Evolutionary conservation across 2,113 vertebrate genomes (phyloP), one percentile per base, ranked within the genome.

Genomic region (Pseudonaja textilis): DNA sequence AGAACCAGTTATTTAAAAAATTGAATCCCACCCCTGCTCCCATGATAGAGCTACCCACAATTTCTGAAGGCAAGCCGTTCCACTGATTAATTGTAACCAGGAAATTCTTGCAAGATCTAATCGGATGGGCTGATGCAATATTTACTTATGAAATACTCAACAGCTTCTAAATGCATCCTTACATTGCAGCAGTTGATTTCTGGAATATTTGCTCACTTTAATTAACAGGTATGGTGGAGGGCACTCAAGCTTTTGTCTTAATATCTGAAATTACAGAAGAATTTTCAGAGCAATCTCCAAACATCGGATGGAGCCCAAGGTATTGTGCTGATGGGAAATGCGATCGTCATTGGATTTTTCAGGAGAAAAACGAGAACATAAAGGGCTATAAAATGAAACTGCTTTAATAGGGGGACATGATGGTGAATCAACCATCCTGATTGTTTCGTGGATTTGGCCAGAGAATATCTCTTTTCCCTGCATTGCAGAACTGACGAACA

Each of bases 371-470:
- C 7, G 29, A 59, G 87, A 90, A 94, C 26, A 59, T 52, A 42
- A 16, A 59, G 59, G 74, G 34, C 57, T n/a, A 90, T n/a, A 90
- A 93, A 93, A 91, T 90, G 20, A 57, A 88, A 81, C 56, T 61
- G 26, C 18, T 55, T 88, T 91, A 47, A 74, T 61, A 26, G 16
- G 14, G 61, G 89, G 90, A 50, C 0, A 22, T 22, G 29, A n/a
- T 11, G 20, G 45, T 39, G 74, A 81, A 39, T 39, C 34, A 64
- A 7, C 29, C 10, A 54, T n/a, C 25, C 47, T 52, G 47, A 92
- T 92, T 88, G 52, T 69, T 61, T 88, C 1, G 3, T 54, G n/a
- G 42, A 34, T 85, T 39, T 45, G 42, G 85, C n/a, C 90, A 93
- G 54, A 23, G 20, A 89, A 10, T 11, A 7, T 45, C 12, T 3